phyloP scores from a whole-genome alignment of 1,140 invertebrate species.

The Trichoplusia ni region DNA sequence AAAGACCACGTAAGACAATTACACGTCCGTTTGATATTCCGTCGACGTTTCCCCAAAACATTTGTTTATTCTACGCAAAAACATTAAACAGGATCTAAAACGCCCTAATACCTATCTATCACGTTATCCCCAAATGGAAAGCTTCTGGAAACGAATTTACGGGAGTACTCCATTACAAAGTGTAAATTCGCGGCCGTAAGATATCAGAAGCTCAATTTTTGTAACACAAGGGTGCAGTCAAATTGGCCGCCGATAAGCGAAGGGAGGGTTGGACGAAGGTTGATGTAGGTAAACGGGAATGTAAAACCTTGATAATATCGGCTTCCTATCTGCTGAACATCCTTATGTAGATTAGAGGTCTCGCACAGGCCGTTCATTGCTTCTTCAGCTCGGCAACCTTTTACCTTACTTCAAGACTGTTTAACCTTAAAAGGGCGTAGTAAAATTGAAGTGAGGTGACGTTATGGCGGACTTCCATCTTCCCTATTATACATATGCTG shows the following conservation, averaged over 20 bases:
- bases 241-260: conserved; percentile 29
- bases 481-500: too few species aligned
- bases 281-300: conserved; percentile 30
- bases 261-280: conserved; percentile 24
- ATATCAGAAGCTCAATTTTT: conserved; percentile 32
- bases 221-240: conserved; percentile 34
- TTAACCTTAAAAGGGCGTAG: not conserved
- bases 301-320: conserved; percentile 26
- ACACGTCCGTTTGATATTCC: not conserved
- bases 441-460: conserved; percentile 14
- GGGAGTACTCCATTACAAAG: conserved; percentile 30
- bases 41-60: not conserved
- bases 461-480: conserved; percentile 3
- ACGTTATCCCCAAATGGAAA: conserved; percentile 22
- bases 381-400: not conserved
- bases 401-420: not conserved
- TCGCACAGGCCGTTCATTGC: not conserved
- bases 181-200: conserved; percentile 26
- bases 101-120: conserved; percentile 27
- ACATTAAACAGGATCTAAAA: conserved; percentile 20
- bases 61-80: conserved; percentile 12
- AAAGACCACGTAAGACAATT: conserved; percentile 15
- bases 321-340: conserved; percentile 8
- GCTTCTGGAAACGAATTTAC: conserved; percentile 25
- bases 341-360: conserved; percentile 10